Evolutionary conservation across 2,113 vertebrate species (phyloP).

Genomic region (Plectropomus leopardus): DNA sequence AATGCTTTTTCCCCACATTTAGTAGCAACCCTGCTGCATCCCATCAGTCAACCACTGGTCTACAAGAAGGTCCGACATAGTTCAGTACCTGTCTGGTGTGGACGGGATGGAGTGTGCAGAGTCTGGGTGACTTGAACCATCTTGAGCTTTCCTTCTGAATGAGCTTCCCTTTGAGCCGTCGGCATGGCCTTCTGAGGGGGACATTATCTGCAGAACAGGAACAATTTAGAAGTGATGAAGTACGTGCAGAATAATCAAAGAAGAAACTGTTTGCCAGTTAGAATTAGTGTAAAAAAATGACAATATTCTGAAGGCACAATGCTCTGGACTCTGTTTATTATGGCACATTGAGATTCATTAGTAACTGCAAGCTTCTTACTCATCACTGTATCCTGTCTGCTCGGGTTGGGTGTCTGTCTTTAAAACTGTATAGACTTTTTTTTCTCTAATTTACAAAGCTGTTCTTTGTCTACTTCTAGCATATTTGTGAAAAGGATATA

Average conservation of each 20-base stretch:
- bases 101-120: slow-evolving; percentile 67
- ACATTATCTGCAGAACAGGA: slow-evolving; percentile 44
- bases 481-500: no score
- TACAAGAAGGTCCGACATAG: not conserved
- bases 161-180: slow-evolving; percentile 77
- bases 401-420: no score
- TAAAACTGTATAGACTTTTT: no score
- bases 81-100: slow-evolving; percentile 89
- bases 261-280: not conserved
- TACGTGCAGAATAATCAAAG: not conserved
- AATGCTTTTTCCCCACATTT: not conserved
- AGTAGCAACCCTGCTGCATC: not conserved
- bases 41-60: no score
- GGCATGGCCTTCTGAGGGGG: slow-evolving; percentile 22
- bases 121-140: slow-evolving; percentile 73
- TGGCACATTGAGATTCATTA: no score
- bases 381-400: no score
- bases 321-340: no score
- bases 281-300: no score
- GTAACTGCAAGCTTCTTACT: no score
- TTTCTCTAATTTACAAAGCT: no score
- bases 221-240: not conserved
- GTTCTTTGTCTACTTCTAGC: no score
- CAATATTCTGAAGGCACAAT: no score
- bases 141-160: slow-evolving; percentile 83